Percentiles rank a stretch among this genome's conserved stretches.
phyloP scores from a whole-genome alignment of 2,113 vertebrate genomes.

The Plecturocebus donacophilus region DNA sequence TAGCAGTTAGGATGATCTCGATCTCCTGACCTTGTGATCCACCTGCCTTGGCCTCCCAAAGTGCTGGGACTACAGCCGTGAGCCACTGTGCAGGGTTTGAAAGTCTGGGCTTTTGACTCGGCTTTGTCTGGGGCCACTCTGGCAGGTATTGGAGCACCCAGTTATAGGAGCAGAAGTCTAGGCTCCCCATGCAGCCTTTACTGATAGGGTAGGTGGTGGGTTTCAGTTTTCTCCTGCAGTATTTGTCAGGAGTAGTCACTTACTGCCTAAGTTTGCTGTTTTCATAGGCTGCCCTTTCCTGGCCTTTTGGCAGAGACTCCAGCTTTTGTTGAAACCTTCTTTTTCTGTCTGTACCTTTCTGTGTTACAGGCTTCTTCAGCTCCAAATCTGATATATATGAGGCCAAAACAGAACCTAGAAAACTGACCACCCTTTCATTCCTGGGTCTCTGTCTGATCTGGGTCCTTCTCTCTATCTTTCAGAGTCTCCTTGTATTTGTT shows the following conservation, averaged over 20 bases:
- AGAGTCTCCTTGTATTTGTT: neutral
- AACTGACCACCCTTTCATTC: rapidly evolving
- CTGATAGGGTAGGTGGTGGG: rapidly evolving
- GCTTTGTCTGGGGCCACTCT: neutral
- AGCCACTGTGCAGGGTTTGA: no score
- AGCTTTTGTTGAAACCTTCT: neutral
- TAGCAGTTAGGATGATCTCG: no score
- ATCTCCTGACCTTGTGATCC: no score
- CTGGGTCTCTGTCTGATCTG: neutral
- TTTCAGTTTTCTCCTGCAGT: neutral
- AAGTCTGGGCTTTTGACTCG: neutral
- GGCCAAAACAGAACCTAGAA: neutral
- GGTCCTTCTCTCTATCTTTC: neutral
- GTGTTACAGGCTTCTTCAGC: neutral
- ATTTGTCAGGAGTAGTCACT: neutral
- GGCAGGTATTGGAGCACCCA: neutral
- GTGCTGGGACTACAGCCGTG: no score
- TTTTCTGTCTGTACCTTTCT: neutral
- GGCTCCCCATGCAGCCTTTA: no score
- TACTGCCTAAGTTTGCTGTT: no score
- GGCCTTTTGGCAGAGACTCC: neutral
- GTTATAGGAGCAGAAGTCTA: rapidly evolving
- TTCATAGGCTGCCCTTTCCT: neutral
- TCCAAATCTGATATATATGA: neutral
- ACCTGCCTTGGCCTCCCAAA: no score